A percentile compares a stretch with the other conserved stretches of the same genome.
These are phyloP conservation scores for Hydriomena furcata DNA, from an alignment of 2,888 invertebrate genomes.

Conservation along the genomic window DNA sequence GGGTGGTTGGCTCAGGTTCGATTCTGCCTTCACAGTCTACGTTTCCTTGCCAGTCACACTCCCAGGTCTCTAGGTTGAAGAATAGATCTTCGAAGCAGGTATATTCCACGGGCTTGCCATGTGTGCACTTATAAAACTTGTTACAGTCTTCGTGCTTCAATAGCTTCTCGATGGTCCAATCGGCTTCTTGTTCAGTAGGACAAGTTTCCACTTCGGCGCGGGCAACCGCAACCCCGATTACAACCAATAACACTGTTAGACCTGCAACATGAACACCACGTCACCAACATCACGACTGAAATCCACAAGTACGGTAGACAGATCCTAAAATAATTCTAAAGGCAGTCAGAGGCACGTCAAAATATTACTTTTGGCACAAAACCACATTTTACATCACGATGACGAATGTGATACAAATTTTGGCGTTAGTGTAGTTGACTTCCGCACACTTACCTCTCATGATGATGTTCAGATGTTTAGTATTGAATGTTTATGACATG, in stretches of 20 bases:
- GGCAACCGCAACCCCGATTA: slow-evolving; percentile 42
- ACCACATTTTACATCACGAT: too few relatives aligned
- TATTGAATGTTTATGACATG: slow-evolving; percentile 14
- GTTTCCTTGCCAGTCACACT: slow-evolving; percentile 85
- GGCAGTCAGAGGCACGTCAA: too few relatives aligned
- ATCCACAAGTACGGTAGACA: too few relatives aligned
- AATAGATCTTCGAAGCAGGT: slow-evolving; percentile 80
- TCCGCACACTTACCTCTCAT: slow-evolving; percentile 37
- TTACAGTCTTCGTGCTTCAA: slow-evolving; percentile 83
- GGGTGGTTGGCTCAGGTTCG: slow-evolving; percentile 39
- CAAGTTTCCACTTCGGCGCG: slow-evolving; percentile 49
- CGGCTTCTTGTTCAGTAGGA: slow-evolving; percentile 53
- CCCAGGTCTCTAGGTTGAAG: slow-evolving; percentile 78
- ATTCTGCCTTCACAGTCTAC: slow-evolving; percentile 82
- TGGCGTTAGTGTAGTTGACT: neutral
- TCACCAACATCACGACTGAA: too few relatives aligned
- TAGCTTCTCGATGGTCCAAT: slow-evolving; percentile 74
- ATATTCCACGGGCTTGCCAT: slow-evolving; percentile 83
- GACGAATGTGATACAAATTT: too few relatives aligned
- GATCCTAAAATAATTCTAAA: too few relatives aligned
- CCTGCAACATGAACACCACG: slow-evolving; percentile 38
- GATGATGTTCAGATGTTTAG: slow-evolving; percentile 22
- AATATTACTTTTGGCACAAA: too few relatives aligned
- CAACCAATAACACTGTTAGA: slow-evolving; percentile 40
- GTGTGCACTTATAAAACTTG: slow-evolving; percentile 87